Conservation (phyloP, 1,140 invertebrate species). For the Tribolium madens region DNA sequence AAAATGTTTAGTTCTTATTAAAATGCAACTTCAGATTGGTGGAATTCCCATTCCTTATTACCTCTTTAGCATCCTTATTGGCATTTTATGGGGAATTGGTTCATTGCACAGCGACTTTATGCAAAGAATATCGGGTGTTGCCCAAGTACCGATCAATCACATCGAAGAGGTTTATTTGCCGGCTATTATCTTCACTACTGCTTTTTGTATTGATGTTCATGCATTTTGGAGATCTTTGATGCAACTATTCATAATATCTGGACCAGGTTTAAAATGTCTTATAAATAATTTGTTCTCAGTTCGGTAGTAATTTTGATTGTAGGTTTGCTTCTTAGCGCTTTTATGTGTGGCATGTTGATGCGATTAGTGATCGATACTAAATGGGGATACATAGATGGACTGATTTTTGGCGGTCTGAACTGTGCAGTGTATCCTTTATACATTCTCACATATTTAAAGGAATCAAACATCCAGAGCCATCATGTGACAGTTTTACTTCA, state of each 20-base stretch:
- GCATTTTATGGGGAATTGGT: background rate
- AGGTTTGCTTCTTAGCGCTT: background rate
- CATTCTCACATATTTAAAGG: background rate
- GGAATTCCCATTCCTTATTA: background rate
- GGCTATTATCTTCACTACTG: background rate
- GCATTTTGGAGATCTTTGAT: background rate
- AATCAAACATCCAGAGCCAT: background rate
- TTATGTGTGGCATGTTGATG: background rate
- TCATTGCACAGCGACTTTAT: background rate
- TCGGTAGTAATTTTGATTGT: no score
- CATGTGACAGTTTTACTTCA: background rate
- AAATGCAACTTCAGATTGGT: background rate
- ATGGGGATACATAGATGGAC: background rate
- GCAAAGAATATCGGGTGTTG: background rate
- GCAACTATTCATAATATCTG: slow-evolving; percentile 6
- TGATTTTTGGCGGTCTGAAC: background rate
- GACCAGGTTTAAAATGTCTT: background rate
- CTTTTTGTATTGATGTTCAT: slow-evolving; percentile 13
- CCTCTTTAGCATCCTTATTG: background rate
- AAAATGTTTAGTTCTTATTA: no score
- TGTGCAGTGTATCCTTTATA: background rate
- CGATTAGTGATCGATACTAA: background rate
- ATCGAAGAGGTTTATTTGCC: background rate
- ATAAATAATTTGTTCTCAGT: background rate
- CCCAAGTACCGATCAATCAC: background rate